These are phyloP conservation scores for Cheumatopsyche charites DNA, from an alignment of 1,140 invertebrate genomes.

Conservation along the genomic window DNA sequence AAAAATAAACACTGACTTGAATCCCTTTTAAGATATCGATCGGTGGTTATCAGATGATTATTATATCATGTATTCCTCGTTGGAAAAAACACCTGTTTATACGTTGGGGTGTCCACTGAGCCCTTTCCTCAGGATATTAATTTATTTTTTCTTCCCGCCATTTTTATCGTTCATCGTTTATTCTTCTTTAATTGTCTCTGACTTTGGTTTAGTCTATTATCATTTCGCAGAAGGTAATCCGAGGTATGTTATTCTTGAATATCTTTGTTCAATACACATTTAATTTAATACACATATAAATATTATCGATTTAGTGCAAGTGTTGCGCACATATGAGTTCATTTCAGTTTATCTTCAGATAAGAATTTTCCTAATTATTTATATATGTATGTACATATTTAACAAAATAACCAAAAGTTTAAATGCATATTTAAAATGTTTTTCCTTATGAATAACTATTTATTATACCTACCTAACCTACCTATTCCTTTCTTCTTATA, in stretches of 20 bases:
- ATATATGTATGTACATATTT: no score
- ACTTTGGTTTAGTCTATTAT: slow-evolving; percentile 60
- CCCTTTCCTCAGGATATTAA: slow-evolving; percentile 60
- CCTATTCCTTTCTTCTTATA: no score
- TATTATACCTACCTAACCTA: no score
- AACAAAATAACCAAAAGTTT: no score
- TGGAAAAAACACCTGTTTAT: slow-evolving; percentile 49
- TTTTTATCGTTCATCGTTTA: slow-evolving; percentile 58
- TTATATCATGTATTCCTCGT: slow-evolving; percentile 27
- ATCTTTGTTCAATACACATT: neutral
- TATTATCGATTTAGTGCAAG: no score
- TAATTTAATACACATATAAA: no score
- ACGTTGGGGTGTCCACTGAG: slow-evolving; percentile 56
- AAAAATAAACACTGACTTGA: neutral
- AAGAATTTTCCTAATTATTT: no score
- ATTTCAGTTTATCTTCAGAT: no score
- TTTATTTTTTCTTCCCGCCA: slow-evolving; percentile 61
- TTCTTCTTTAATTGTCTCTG: slow-evolving; percentile 59
- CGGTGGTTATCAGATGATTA: neutral
- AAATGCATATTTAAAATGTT: no score
- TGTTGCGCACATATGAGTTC: no score
- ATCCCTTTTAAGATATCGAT: neutral
- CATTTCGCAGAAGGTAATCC: slow-evolving; percentile 59
- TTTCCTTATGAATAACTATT: no score
- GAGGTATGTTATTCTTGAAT: slow-evolving; percentile 43